A percentile compares a stretch with the other conserved stretches of the same genome.
Conservation (phyloP, 2,797 vertebrate species). For the Ctenopoma multispine region DNA sequence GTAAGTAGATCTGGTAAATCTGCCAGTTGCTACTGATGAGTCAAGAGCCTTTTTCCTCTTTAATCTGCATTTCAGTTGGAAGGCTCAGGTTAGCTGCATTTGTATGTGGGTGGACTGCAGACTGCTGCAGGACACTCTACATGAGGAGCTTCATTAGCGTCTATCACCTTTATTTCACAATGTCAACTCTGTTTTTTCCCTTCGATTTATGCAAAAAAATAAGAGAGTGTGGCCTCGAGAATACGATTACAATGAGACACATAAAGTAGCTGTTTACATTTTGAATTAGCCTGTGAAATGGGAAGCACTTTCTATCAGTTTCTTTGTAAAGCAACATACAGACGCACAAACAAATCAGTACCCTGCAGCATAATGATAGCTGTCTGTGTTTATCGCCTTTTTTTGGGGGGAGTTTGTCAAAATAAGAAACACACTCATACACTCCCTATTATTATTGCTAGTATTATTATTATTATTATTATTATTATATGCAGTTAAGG, state of each 20-base stretch:
- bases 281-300: conserved; percentile 18
- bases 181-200: conserved; percentile 32
- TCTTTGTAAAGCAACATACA: conserved; percentile 2
- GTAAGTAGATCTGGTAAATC: conserved; percentile 26
- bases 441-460: too few species aligned
- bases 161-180: conserved; percentile 49
- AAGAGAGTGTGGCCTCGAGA: neutral
- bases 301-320: conserved; percentile 8
- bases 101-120: conserved; percentile 61
- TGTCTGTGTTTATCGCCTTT: conserved; percentile 16
- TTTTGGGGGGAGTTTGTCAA: conserved; percentile 5
- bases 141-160: conserved; percentile 37
- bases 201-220: conserved; percentile 18
- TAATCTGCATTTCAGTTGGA: conserved; percentile 41
- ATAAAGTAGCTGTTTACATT: conserved; percentile 1
- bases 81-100: conserved; percentile 22
- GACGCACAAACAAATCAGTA: neutral
- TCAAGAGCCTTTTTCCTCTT: conserved; percentile 26
- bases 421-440: conserved; percentile 7
- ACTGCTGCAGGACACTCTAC: conserved; percentile 41
- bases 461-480: too few species aligned
- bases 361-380: conserved; percentile 12
- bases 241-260: conserved; percentile 16
- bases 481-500: conserved; percentile 54
- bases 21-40: conserved; percentile 22